Percentiles rank a stretch among this genome's conserved stretches.
phyloP scores from a whole-genome alignment of 2,113 vertebrate species.

The Myrmophylax atrothorax region DNA sequence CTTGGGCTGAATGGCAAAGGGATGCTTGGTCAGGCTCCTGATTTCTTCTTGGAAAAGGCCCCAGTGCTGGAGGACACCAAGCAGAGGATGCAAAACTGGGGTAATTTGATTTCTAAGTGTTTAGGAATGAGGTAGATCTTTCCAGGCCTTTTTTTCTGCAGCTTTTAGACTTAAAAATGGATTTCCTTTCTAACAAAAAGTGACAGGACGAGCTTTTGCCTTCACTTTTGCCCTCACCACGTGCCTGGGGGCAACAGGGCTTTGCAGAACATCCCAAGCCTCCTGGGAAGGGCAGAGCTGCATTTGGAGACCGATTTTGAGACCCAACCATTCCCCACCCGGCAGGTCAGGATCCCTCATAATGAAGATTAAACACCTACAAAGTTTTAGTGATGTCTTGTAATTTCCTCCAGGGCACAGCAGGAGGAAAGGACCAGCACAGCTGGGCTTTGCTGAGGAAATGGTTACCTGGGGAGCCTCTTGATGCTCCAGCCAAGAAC shows the following conservation, averaged over 20 bases:
- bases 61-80: neutral
- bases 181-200: neutral
- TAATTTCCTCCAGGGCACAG: conserved; percentile 2
- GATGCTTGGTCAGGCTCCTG: neutral
- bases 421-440: neutral
- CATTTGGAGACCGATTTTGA: neutral
- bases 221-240: neutral
- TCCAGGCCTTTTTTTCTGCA: neutral
- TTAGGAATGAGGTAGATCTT: neutral
- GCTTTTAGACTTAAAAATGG: neutral
- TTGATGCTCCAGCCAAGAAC: neutral
- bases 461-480: neutral
- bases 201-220: neutral
- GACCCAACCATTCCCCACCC: neutral
- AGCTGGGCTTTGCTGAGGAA: neutral
- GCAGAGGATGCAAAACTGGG: neutral
- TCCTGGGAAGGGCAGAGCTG: rapidly evolving
- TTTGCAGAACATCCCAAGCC: neutral
- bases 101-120: neutral
- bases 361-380: neutral
- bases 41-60: neutral
- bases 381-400: neutral
- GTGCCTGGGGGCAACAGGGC: rapidly evolving
- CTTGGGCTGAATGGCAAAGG: neutral
- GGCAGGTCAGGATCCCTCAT: rapidly evolving